Base-by-base conservation (phyloP, 1,140 invertebrate species). In the Leptestheria dahalacensis region DNA sequence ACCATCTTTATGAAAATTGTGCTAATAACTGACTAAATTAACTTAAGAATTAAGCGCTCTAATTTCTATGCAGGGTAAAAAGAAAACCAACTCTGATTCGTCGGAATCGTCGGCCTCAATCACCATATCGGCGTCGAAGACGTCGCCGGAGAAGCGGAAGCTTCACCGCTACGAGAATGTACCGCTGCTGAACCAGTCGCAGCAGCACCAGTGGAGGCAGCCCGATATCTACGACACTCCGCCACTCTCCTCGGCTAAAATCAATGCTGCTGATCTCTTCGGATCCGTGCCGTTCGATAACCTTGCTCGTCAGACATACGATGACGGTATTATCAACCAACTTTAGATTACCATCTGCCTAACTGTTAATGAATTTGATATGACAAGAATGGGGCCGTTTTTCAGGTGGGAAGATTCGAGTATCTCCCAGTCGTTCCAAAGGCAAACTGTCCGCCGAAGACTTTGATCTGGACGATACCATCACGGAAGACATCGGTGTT, bases 241-340 rank as follows among this genome's bases (percentile, higher is more conserved):
- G 64, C 61, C 61, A 61, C 50, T 18, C 46, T 48, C 47, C 29
- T 10, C 53, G 29, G 56, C 61, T 52, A 33, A 55, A n/a, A 52
- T 62, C 54, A 18, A 61, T 18, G 51, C 63, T 41, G 67, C 70
- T 48, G 80, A 83, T 67, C 65, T 81, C 0, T 83, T 83, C 66
- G 80, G 80, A 2, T 76, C 79, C 11, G 73, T 79, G 26, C 80
- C 80, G 3, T 82, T 82, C 61, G 74, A 74, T 15, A 71, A 74
- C 25, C 72, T 78, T 51, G 64, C 74, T 0, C 65, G 68, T n/a
- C 48, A 21, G 23, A 47, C 59, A 62, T 46, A 60, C 51, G 24
- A 51, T 23, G 48, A 63, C 62, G 46, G 62, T 61, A n/a, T 54
- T 10, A 47, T 61, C 48, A 21, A 61, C n/a, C 18, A 70, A 70